Conservation (phyloP, 1,140 invertebrate species). For the Batillaria attramentaria region DNA sequence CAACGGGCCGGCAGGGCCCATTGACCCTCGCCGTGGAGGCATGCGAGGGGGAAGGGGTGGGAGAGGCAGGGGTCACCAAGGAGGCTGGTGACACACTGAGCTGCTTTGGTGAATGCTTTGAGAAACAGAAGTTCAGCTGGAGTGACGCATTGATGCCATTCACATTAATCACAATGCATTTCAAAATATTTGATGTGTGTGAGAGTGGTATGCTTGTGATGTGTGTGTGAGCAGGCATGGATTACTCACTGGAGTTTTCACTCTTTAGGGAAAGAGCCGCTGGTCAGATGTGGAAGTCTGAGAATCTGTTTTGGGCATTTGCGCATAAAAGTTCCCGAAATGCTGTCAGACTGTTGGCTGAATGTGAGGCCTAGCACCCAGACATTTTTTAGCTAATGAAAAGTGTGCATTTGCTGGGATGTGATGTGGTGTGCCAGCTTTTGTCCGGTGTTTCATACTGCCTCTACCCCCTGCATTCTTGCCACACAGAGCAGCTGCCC, state of each 20-base stretch:
- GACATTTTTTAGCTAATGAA: no score
- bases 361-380: no score
- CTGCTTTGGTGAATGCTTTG: neutral
- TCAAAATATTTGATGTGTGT: neutral
- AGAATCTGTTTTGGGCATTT: no score
- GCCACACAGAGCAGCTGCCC: no score
- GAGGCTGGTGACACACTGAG: neutral
- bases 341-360: no score
- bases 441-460: no score
- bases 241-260: neutral
- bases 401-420: no score
- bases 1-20: slow-evolving; percentile 11
- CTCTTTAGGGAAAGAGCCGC: no score
- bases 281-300: no score
- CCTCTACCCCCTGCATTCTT: no score
- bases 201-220: neutral
- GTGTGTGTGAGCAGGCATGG: neutral
- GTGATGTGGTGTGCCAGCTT: no score
- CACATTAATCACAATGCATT: neutral
- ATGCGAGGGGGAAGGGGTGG: slow-evolving; percentile 12
- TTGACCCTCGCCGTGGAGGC: slow-evolving; percentile 14
- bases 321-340: no score
- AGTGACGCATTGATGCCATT: neutral
- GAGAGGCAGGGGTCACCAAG: neutral
- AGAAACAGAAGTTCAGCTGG: neutral